Evolutionary conservation across 1,140 invertebrate genomes (phyloP), one percentile per base, ranked within the genome.

Genomic region (Trichogramma pretiosum): DNA sequence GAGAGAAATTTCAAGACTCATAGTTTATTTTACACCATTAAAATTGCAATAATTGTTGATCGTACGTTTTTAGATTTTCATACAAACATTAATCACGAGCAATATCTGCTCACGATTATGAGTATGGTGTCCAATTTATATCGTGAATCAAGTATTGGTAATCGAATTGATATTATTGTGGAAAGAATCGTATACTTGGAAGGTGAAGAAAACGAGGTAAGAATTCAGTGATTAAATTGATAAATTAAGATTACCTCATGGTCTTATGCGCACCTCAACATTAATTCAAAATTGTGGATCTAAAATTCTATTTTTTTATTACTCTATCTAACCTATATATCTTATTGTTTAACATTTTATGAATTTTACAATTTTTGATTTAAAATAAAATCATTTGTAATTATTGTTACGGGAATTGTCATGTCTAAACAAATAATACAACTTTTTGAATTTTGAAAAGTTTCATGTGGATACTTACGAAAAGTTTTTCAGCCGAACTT

Each of bases 51-150:
- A 9, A 77, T 85, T 3, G 79, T 79, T 17, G 83, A 85, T 63
- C 75, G 76, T 30, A 74, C 72, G 55, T 85, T 86, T 70, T 66
- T 82, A 26, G 70, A 79, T 9, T 80, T 72, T 58, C 81, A 85
- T 57, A 73, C 74, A 43, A 53, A 56, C 23, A 78, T 74, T 46
- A 77, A 84, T 60, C 65, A 81, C 9, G 79, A 81, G 46, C 76
- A 74, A 8, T 85, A 85, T 56, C 72, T 85, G 7, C 61, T 85
- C 17, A 84, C 82, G 2, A 67, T 86, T 13, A 83, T 84, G 77
- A 85, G 84, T 59, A 84, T 84, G 79, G 82, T 80, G 5, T 71
- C 80, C 0, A 74, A 76, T 45, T 74, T 74, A 54, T 84, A 81
- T 61, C 79, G 81, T 51, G 81, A 85, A 54, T 68, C 68, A 1